phyloP scores from a whole-genome alignment of 1,140 invertebrate species.

The Mamestra configurata region DNA sequence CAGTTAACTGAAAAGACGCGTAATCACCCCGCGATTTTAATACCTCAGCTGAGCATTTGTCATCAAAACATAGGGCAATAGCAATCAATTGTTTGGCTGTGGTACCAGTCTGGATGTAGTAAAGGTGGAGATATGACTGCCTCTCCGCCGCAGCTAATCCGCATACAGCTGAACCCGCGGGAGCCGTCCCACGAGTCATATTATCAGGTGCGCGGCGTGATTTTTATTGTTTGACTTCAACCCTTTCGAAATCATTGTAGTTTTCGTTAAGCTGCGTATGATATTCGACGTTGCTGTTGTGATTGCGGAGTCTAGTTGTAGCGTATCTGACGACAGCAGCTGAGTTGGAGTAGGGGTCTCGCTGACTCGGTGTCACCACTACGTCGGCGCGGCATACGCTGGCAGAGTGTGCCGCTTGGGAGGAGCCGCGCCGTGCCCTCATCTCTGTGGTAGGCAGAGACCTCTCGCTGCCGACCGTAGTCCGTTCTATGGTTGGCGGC shows the following conservation, averaged over 20 bases:
- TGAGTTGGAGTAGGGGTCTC: no score
- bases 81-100: slow-evolving; percentile 23
- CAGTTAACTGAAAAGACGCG: slow-evolving; percentile 46
- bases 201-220: background rate
- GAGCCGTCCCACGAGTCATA: slow-evolving; percentile 37
- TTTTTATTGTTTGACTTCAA: background rate
- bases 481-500: no score
- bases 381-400: no score
- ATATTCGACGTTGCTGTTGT: no score
- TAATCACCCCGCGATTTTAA: slow-evolving; percentile 47
- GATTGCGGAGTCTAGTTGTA: no score
- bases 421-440: no score
- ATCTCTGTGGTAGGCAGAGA: no score
- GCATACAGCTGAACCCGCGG: slow-evolving; percentile 2
- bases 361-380: no score
- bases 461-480: no score
- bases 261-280: no score
- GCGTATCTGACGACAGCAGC: no score
- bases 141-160: slow-evolving; percentile 32
- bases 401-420: no score
- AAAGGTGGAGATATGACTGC: slow-evolving; percentile 35
- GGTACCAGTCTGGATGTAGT: slow-evolving; percentile 45
- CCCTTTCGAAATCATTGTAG: background rate
- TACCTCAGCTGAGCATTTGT: slow-evolving; percentile 37
- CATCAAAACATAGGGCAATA: background rate